phyloP scores from a whole-genome alignment of 2,113 vertebrate species.

The Candoia aspera region DNA sequence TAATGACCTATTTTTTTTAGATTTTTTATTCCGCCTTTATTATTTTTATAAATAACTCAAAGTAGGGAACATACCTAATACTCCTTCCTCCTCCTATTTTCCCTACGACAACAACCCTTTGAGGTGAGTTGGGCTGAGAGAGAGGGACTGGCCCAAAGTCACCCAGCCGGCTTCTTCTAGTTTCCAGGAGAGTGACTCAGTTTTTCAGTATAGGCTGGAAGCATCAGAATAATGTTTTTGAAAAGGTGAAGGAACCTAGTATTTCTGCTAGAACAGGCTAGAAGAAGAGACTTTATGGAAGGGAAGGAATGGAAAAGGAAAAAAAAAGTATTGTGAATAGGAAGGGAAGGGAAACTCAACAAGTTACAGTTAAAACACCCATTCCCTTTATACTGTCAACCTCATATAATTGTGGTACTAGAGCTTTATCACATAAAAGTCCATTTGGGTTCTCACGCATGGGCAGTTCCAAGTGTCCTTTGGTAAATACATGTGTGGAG shows the following conservation, averaged over 20 bases:
- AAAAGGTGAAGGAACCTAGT: constrained; percentile 83
- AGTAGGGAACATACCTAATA: too few species aligned
- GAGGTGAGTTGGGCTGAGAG: too few species aligned
- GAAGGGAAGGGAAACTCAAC: constrained; percentile 43
- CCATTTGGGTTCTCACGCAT: not conserved
- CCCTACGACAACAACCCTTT: too few species aligned
- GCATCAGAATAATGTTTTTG: constrained; percentile 85
- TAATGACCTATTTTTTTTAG: not conserved
- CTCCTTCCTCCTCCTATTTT: too few species aligned
- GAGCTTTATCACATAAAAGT: not conserved
- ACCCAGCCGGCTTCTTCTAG: too few species aligned
- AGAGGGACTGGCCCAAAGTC: too few species aligned
- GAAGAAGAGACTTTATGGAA: constrained; percentile 93
- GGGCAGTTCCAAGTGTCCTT: not conserved
- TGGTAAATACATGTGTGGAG: not conserved
- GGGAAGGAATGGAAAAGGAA: constrained; percentile 53
- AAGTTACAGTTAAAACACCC: constrained; percentile 41
- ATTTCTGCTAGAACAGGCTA: constrained; percentile 84
- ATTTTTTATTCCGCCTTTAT: too few species aligned
- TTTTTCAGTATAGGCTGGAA: constrained; percentile 92
- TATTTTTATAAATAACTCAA: too few species aligned
- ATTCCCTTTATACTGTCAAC: not conserved
- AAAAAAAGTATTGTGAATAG: constrained; percentile 35
- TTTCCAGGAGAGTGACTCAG: constrained; percentile 88
- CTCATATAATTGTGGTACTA: not conserved